Base-by-base conservation (phyloP, 2,797 vertebrate genomes). In the Pterois miles region DNA sequence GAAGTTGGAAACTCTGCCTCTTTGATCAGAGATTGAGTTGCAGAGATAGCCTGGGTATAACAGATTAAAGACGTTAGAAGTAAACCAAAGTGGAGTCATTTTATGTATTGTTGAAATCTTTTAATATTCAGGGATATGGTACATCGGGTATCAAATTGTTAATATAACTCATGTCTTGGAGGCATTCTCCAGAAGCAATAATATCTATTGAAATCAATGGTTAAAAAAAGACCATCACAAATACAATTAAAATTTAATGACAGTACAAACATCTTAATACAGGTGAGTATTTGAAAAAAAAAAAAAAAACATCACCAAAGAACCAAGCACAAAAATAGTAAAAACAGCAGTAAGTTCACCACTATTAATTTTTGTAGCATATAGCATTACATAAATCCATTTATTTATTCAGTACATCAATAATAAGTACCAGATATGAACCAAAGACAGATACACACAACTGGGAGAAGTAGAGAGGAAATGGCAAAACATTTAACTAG, bases 31-130 rank as follows among this genome's bases (percentile, higher is more conserved):
- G 29, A 95, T 84, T 0, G 96, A 93, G 25, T 83, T 94, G 82
- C 89, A 81, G 3, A 98, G 91, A 77, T 96, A 96, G 50, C 95
- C 98, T 99, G 93, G 85, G 81, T 73, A 74, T 59, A 22, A 84
- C 34, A 80, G 23, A 65, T 34, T 3, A 10, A 25, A 70, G 14
- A 72, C 14, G n/a, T 70, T 58, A 65, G 8, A 13, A 57, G 27
- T 68, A 27, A 65, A 81, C 8, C 46, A 50, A 58, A 69, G 1
- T 50, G 43, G 13, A 57, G 23, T 43, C 0, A 46, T 29, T n/a
- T 14, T 12, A 54, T 0, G 8, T 20, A 12, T 34, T 56, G 13
- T 36, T 58, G 9, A 66, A n/a, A 25, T 48, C 13, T 16, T 54
- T 50, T 20, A 9, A 63, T 34, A 31, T 31, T 36, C 9, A 34